phyloP scores from a whole-genome alignment of 2,797 vertebrate species.

The Coreius guichenoti region DNA sequence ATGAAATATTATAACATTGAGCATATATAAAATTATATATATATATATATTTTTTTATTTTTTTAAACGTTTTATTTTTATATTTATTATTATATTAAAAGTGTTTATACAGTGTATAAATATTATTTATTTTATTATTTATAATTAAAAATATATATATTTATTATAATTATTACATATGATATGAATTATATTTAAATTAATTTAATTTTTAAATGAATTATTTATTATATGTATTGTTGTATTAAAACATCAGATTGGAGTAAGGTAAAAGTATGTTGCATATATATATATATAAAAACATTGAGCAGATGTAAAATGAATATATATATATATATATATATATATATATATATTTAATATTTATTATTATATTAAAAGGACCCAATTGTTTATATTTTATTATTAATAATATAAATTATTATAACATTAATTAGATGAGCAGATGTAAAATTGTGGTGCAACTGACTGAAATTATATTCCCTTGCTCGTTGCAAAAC shows the following conservation, averaged over 20 bases:
- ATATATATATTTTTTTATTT: no score
- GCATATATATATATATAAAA: no score
- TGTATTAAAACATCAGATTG: no score
- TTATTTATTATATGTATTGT: no score
- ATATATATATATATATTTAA: no score
- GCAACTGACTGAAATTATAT: constrained; percentile 3
- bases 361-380: neutral
- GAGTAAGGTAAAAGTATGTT: no score
- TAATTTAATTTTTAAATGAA: no score
- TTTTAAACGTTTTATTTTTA: neutral
- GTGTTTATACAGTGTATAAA: neutral
- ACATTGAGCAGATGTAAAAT: no score
- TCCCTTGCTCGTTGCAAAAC: constrained; percentile 3
- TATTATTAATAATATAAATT: neutral
- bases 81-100: neutral
- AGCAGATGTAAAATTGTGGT: neutral
- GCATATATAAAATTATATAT: no score
- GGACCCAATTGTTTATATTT: neutral
- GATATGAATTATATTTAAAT: no score
- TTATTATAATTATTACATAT: neutral
- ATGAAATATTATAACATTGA: neutral
- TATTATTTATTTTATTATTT: neutral
- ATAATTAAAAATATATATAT: no score
- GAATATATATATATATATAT: no score
- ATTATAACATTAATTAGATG: neutral